Base-by-base conservation (phyloP, 2,797 vertebrate species). In the Rhodeus uyekii region DNA sequence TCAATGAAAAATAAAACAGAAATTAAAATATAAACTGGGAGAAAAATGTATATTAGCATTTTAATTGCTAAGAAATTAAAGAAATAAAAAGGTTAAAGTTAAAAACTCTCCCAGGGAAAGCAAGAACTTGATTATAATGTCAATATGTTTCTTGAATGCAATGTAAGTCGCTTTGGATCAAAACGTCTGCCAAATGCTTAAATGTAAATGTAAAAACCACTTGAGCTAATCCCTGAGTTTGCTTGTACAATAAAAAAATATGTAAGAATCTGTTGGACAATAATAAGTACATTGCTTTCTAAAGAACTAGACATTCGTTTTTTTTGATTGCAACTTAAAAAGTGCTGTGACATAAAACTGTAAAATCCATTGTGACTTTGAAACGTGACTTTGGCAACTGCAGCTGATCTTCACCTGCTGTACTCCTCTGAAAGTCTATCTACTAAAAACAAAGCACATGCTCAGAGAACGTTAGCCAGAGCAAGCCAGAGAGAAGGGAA, bases 391-490 rank as follows among this genome's bases (percentile, higher is more conserved):
- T n/a, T 64, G 74, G 48, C 55, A 80, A 55, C 19, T 12, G 34
- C 18, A 1, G 6, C 53, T 74, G 85, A 69, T 76, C 72, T 80
- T 88, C 50, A 83, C 73, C 48, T 80, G 88, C 86, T 90, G 86
- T 78, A 80, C 48, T 39, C 48, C 38, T 42, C 48, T n/a, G n/a
- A n/a, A n/a, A 82, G 86, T 72, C n/a, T 88, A 75, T 88, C 88
- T 46, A 85, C 80, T 82, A 61, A 87, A 84, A 86, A 85, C 80
- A 63, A 90, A 92, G 89, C 91, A 91, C 92, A 92, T 87, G 91
- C 34, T 3, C 81, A 87, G 85, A 2, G n/a, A 81, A 84, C 82
- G 86, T 85, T 29, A 69, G 16, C 14, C 67, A 22, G 86, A 87
- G 53, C 58, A 4, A 61, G 78, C n/a, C 29, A 86, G 72, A 76